Evolutionary conservation across 1,140 invertebrate genomes (phyloP).

Genomic region (Reticulitermes speratus): DNA sequence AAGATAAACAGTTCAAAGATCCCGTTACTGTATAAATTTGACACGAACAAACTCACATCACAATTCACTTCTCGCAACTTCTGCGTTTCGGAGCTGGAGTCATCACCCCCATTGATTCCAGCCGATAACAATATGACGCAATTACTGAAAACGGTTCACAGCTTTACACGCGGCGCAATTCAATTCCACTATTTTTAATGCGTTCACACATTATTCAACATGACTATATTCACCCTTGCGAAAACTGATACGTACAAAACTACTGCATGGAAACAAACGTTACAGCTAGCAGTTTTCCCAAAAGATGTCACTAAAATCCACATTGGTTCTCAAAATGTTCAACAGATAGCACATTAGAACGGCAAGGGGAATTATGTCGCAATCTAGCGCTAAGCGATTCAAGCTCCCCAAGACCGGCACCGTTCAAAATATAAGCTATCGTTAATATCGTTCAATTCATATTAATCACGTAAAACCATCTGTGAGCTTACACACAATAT

Average conservation of each 20-base stretch:
- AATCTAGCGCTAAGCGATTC: no score
- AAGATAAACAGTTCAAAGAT: neutral
- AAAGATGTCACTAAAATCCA: neutral
- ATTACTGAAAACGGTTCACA: neutral
- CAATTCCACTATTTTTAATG: neutral
- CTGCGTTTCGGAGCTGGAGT: neutral
- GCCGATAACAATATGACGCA: neutral
- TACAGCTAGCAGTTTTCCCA: neutral
- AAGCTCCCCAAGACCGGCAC: no score
- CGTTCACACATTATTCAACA: neutral
- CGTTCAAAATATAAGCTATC: no score
- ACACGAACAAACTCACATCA: neutral
- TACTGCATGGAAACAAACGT: neutral
- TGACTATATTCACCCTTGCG: neutral
- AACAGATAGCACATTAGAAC: no score
- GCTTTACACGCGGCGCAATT: neutral
- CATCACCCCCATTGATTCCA: neutral
- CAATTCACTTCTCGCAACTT: neutral
- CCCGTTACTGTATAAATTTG: neutral
- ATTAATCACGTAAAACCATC: no score
- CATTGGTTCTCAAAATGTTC: no score
- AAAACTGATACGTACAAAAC: neutral
- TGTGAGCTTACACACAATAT: no score
- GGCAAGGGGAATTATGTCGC: no score
- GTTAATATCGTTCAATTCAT: no score